phyloP scores from a whole-genome alignment of 1,140 invertebrate species.

The Atta colombica region DNA sequence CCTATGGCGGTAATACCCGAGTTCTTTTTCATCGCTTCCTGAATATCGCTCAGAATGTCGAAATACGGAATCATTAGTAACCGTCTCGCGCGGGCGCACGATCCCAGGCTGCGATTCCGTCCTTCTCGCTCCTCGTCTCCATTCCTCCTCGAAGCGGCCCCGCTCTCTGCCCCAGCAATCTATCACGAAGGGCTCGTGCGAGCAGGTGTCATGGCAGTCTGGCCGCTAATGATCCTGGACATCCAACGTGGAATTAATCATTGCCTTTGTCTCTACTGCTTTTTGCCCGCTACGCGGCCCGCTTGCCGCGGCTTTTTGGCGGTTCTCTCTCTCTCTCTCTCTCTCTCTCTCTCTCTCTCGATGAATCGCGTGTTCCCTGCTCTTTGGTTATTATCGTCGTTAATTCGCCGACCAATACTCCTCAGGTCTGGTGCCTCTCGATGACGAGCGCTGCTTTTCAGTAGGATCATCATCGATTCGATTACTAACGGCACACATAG shows the following conservation, averaged over 20 bases:
- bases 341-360: no score
- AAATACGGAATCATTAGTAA: conserved; percentile 85
- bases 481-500: background rate
- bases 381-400: conserved; percentile 69
- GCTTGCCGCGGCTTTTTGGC: conserved; percentile 73
- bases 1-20: conserved; percentile 65
- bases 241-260: conserved; percentile 84
- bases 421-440: conserved; percentile 26
- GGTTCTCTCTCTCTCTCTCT: conserved; percentile 7
- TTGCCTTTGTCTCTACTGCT: conserved; percentile 81
- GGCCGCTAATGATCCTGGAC: conserved; percentile 83
- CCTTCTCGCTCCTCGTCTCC: conserved; percentile 35
- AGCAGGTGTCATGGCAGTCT: conserved; percentile 82
- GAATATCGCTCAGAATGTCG: conserved; percentile 79
- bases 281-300: conserved; percentile 78
- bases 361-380: conserved; percentile 42
- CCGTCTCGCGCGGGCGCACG: conserved; percentile 51
- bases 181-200: conserved; percentile 85
- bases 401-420: conserved; percentile 62
- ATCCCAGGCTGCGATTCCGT: conserved; percentile 71
- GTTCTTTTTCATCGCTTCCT: conserved; percentile 77
- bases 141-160: background rate
- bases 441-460: conserved; percentile 50
- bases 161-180: conserved; percentile 78
- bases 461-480: conserved; percentile 41